phyloP scores from a whole-genome alignment of 1,140 invertebrate species.

The Heliconius himera region DNA sequence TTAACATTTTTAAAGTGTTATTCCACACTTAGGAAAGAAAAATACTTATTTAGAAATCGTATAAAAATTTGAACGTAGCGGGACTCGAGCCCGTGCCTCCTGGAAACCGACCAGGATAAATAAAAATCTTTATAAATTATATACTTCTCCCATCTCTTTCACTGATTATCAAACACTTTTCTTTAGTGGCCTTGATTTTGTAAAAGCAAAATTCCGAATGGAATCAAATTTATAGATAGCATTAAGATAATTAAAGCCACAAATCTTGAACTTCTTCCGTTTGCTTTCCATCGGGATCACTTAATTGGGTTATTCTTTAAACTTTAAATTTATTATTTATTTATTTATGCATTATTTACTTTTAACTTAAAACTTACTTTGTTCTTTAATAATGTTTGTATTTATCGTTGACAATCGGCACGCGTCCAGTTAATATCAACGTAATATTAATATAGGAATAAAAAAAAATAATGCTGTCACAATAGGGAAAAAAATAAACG shows the following conservation, averaged over 20 bases:
- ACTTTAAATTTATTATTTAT: too few relatives aligned
- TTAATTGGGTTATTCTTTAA: slow-evolving; percentile 9
- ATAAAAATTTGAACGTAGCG: not conserved
- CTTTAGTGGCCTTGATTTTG: slow-evolving; percentile 1
- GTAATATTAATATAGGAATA: too few relatives aligned
- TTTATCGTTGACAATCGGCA: too few relatives aligned
- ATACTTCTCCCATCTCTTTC: not conserved
- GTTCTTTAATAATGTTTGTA: not conserved
- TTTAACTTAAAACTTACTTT: not conserved
- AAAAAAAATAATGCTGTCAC: too few relatives aligned
- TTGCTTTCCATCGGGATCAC: slow-evolving; percentile 4
- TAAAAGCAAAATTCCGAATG: slow-evolving; percentile 14
- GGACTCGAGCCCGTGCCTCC: too few relatives aligned
- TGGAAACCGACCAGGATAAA: not conserved
- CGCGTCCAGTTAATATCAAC: too few relatives aligned
- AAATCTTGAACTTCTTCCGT: slow-evolving; percentile 28
- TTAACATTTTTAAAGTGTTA: too few relatives aligned
- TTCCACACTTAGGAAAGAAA: too few relatives aligned
- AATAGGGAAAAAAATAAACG: too few relatives aligned
- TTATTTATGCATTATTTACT: not conserved
- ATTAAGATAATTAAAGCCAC: slow-evolving; percentile 29
- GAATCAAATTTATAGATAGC: slow-evolving; percentile 19
- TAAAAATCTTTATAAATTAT: not conserved
- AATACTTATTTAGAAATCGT: too few relatives aligned
- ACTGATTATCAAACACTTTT: not conserved